Conservation (phyloP, 2,113 vertebrate genomes). For the Sylvilagus bachmani region DNA sequence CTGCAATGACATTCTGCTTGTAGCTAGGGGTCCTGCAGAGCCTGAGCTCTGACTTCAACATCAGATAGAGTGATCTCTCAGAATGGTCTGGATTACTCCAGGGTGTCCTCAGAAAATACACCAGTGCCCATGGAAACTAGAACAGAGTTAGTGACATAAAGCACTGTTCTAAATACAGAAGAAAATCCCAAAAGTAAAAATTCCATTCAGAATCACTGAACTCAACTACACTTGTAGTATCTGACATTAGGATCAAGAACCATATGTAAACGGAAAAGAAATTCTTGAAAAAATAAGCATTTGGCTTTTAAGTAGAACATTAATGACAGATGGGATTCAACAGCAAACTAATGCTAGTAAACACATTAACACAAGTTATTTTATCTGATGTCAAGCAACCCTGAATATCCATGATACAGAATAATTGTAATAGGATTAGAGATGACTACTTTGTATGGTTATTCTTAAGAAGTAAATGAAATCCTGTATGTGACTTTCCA, state of each 20-base stretch:
- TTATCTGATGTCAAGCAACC: background rate
- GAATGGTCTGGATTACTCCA: background rate
- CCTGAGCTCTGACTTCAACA: background rate
- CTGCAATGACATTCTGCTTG: background rate
- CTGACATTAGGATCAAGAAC: background rate
- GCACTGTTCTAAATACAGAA: background rate
- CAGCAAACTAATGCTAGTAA: background rate
- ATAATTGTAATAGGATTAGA: background rate
- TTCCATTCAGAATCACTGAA: background rate
- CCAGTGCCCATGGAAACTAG: background rate
- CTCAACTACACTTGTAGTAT: background rate
- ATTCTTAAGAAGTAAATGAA: background rate
- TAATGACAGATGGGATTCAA: background rate
- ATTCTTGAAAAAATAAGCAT: background rate
- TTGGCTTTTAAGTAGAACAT: background rate
- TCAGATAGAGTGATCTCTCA: background rate
- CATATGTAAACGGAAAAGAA: background rate
- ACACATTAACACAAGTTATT: background rate
- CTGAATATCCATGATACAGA: background rate
- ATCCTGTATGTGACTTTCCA: background rate
- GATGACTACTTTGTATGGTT: background rate
- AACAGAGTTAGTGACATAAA: background rate
- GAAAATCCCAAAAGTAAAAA: constrained; percentile 30
- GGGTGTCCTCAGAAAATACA: background rate
- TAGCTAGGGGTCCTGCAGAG: background rate